Evolutionary conservation across 2,797 vertebrate genomes (phyloP), one percentile per base, ranked within the genome.

Genomic region (Onychomys arenicola): DNA sequence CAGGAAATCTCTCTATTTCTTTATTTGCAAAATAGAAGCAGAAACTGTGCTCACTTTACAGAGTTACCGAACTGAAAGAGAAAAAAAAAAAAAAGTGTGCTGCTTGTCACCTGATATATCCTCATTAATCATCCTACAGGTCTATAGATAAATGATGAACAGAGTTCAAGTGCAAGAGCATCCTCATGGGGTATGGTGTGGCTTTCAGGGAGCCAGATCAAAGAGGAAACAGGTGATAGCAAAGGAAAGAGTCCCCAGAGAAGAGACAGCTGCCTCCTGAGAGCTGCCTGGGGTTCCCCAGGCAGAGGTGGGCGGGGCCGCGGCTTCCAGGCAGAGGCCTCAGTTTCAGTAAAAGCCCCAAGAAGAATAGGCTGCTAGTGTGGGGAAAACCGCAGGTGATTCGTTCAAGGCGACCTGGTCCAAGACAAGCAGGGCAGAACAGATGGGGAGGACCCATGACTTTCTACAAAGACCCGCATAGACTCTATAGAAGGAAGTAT

Each of bases 301-400:
- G 80, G 34, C 29, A 46, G 46, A 55, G 9, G 32, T 6, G 34
- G 57, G 82, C 27, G 11, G 21, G 0, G 4, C 32, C 32, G 34
- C 73, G 89, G 63, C 77, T 97, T 97, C 95, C 96, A 95, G 83
- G 94, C 93, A 97, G 69, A 86, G 63, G 78, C 6, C 89, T 71
- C 75, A 52, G 40, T 0, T 90, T 57, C 85, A 87, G 75, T 55
- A 75, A 91, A 91, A 32, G 80, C 80, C 59, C 40, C 13, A 43
- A 40, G 89, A 78, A 40, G 89, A 94, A n/a, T 21, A 40, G 40
- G 29, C 49, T 76, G 7, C n/a, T 52, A 71, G 1, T 11, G 6
- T 11, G 59, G 76, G 91, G 23, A 69, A 90, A 87, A 49, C 76
- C 46, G 34, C 40, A 34, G 69, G 55, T 32, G 75, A 57, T 6